These are phyloP conservation scores for Acheta domesticus DNA, from an alignment of 2,888 invertebrate species.

Conservation along the genomic window DNA sequence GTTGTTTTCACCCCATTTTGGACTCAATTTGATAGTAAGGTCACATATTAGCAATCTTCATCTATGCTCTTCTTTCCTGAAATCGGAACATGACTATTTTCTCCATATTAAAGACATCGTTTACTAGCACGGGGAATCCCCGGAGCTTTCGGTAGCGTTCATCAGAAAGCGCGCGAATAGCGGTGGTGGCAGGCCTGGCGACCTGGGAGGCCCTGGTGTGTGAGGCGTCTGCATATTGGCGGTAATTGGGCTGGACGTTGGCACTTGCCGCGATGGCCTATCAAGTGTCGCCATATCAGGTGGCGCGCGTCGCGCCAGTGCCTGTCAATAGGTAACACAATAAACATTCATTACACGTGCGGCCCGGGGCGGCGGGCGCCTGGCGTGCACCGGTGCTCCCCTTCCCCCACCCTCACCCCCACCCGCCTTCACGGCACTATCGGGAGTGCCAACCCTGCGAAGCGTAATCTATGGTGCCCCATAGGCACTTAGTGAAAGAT, in stretches of 20 bases:
- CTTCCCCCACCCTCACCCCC: not conserved
- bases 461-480: not conserved
- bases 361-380: not conserved
- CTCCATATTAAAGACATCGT: no score
- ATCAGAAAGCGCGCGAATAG: no score
- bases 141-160: no score
- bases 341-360: conserved; percentile 5
- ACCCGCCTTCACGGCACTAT: not conserved
- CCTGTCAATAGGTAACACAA: conserved; percentile 18
- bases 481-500: not conserved
- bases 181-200: no score
- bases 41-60: no score
- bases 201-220: no score
- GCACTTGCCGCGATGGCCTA: not conserved
- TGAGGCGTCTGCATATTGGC: not conserved
- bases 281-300: conserved; percentile 18
- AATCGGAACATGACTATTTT: no score
- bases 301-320: not conserved
- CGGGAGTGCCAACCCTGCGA: not conserved
- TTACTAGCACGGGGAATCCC: no score
- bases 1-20: no score
- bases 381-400: not conserved
- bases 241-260: conserved; percentile 6
- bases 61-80: no score
- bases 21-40: no score